phyloP scores from a whole-genome alignment of 2,113 vertebrate species.

The Neodontobutis hainanensis region DNA sequence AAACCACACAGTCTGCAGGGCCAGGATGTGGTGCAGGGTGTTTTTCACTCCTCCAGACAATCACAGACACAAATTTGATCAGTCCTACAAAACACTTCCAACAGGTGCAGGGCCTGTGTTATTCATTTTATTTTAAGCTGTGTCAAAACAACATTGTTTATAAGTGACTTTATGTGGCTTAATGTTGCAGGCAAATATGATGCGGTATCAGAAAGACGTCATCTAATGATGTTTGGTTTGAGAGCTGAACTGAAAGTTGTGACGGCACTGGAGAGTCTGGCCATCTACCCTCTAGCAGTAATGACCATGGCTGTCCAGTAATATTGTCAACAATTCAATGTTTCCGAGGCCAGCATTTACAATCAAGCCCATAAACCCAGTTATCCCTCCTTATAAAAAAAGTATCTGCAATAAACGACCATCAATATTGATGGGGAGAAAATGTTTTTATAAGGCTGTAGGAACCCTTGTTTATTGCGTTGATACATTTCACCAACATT shows the following conservation, averaged over 20 bases:
- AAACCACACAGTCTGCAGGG: conserved; percentile 23
- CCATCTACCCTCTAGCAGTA: conserved; percentile 11
- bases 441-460: not conserved
- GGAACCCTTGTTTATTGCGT: conserved; percentile 34
- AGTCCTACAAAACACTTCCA: not conserved
- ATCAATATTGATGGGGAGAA: conserved; percentile 2
- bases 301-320: conserved; percentile 19
- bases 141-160: conserved; percentile 28
- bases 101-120: conserved; percentile 4
- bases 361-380: conserved; percentile 12
- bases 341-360: conserved; percentile 34
- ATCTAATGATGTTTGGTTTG: conserved; percentile 2
- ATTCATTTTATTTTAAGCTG: not conserved
- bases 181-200: conserved; percentile 9
- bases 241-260: conserved; percentile 15
- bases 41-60: conserved; percentile 15
- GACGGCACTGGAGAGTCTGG: conserved; percentile 1
- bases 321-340: conserved; percentile 8
- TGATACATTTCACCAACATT: conserved; percentile 39
- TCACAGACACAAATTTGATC: conserved; percentile 12
- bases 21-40: conserved; percentile 7
- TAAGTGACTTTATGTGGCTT: conserved; percentile 8
- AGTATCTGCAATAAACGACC: conserved; percentile 19
- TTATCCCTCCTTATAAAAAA: conserved; percentile 15
- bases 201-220: conserved; percentile 1